Base-by-base conservation (phyloP, 1,140 invertebrate genomes). In the Cherax quadricarinatus region DNA sequence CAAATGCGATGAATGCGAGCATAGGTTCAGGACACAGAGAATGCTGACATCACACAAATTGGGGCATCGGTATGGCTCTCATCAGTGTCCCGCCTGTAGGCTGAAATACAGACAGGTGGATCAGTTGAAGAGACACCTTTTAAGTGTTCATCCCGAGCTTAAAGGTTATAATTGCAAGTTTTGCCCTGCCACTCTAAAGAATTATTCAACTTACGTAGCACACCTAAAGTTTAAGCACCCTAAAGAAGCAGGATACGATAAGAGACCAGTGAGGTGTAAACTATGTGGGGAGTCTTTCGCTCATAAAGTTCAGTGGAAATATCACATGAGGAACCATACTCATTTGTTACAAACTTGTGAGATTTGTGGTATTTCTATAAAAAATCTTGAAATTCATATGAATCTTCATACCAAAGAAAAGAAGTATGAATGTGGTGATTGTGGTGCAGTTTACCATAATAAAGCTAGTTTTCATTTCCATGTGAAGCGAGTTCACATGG, bases 141-240 rank as follows among this genome's bases (percentile, higher is more conserved):
- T 86, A 16, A 83, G 70, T 79, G 87, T 62, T 48, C 92, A 93
- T 51, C 92, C 92, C 6, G 87, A 89, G 51, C 24, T 89, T 48
- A 84, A 93, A 41, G 92, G 92, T 70, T 85, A 86, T 51, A 83
- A 75, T 48, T 93, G 92, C 62, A 93, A 93, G 53, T 89, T 70
- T 57, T 93, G 92, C 49, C 60, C 88, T 10, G 57, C 60, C 18
- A 85, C 66, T 24, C 84, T 93, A 7, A 93, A 93, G 60, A 93
- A 88, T 79, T 93, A 93, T 75, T 84, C 87, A 21, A 93, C 92
- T 4, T 93, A 89, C 62, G 83, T 93, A 24, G 75, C 84, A 30
- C 92, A 93, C 79, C 66, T 89, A 0, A 93, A 93, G 51, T 89
- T 93, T 70, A 93, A 93, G 49, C 92, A 93, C 81, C 92, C 92